Evolutionary conservation across 2,888 invertebrate species (phyloP), one percentile per base, ranked within the genome.

Genomic region (Metellina segmentata): DNA sequence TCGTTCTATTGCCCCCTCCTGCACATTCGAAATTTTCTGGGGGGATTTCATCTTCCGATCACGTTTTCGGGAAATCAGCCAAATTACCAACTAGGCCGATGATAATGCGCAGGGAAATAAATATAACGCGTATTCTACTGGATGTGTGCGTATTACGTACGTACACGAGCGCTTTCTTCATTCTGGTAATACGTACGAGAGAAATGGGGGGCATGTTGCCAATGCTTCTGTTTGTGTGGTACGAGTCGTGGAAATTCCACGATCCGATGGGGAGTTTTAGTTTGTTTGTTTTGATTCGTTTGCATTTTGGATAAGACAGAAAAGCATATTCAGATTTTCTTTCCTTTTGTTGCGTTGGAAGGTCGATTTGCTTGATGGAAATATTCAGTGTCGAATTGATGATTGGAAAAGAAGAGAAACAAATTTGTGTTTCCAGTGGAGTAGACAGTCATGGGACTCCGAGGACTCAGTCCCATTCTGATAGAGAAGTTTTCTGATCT

Each of bases 51-150:
- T 75, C 85, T 85, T 34, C 61, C 85, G 74, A 75, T 72, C 75
- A 85, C 85, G 75, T 85, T 85, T 85, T 85, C 74, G 85, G 85
- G 85, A 85, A 75, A 85, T 85, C 53, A 85, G 85, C 85, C 85
- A 85, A 85, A 85, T 85, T 85, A 61, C 75, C 53, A 75, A 74
- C 53, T 20, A 74, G 71, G 13, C 53, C 74, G 52, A 74, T 75
- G 85, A 48, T 75, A 78, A 78, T 19, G 11, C 61, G 61, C 9
- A 61, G 61, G 61, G 16, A 61, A 61, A 61, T 61, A 61, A 61
- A 61, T 61, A 61, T 61, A 13, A 13, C 61, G 61, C 61, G 61
- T 6, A 34, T 4, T 34, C 34, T 34, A 4, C 34, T 8, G 61
- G 1, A 11, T 16, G n/a, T 61, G 61, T 61, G 61, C 61, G 61